A percentile compares a stretch with the other conserved stretches of the same genome.
phyloP scores from a whole-genome alignment of 2,797 vertebrate species.

The Crax fasciolata region DNA sequence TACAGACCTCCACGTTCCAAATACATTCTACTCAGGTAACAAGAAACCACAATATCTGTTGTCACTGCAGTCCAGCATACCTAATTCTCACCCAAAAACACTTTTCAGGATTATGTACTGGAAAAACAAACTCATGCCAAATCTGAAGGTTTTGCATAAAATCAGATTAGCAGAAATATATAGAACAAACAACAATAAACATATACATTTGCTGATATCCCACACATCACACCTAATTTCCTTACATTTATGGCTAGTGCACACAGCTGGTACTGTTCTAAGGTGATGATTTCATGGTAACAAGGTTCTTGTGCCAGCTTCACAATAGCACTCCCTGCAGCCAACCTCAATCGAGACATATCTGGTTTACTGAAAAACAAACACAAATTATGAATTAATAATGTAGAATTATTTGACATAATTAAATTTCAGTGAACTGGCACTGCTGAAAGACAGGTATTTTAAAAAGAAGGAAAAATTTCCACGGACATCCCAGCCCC shows the following conservation, averaged over 20 bases:
- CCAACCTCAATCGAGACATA: slow-evolving; percentile 96
- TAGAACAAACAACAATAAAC: background rate
- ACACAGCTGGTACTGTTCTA: slow-evolving; percentile 98
- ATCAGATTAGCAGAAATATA: background rate
- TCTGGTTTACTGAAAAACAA: slow-evolving; percentile 93
- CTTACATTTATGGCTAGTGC: slow-evolving; percentile 97
- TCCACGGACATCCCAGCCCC: background rate
- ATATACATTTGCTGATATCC: background rate
- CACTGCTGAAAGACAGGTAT: background rate
- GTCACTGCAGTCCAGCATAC: background rate
- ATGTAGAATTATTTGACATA: background rate
- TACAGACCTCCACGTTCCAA: background rate
- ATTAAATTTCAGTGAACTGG: background rate
- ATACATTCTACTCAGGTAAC: background rate
- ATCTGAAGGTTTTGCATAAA: background rate
- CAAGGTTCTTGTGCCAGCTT: slow-evolving; percentile 98
- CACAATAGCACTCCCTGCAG: slow-evolving; percentile 93
- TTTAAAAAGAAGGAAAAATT: background rate
- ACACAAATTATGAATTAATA: slow-evolving; percentile 22
- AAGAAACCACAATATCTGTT: background rate
- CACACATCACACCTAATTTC: background rate
- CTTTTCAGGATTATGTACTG: background rate
- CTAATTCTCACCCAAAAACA: background rate
- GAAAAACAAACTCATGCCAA: background rate
- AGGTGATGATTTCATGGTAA: slow-evolving; percentile 98